These are phyloP conservation scores for Cyprinodon tularosa DNA, from an alignment of 2,113 vertebrate species.

Conservation along the genomic window DNA sequence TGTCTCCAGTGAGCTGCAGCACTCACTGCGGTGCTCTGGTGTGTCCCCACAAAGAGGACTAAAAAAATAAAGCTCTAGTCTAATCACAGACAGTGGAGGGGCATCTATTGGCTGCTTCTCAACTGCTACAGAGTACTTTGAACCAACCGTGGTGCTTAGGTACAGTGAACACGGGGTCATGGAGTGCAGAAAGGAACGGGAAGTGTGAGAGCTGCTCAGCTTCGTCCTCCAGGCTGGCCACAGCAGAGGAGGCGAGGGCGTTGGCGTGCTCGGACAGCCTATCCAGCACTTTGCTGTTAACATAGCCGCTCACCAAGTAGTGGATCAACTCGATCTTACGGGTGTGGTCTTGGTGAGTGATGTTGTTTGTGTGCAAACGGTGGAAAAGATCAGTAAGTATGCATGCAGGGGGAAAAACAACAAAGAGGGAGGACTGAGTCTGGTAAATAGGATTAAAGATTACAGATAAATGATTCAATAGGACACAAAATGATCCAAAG, in stretches of 20 bases:
- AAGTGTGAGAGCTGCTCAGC: slow-evolving; percentile 87
- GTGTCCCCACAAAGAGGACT: slow-evolving; percentile 33
- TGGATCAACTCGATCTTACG: slow-evolving; percentile 91
- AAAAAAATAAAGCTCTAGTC: slow-evolving; percentile 37
- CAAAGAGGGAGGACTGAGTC: slow-evolving; percentile 31
- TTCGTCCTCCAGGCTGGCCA: slow-evolving; percentile 88
- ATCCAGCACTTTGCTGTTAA: slow-evolving; percentile 88
- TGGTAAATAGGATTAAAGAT: slow-evolving; percentile 49
- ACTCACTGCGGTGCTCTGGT: slow-evolving; percentile 36
- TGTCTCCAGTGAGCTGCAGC: slow-evolving; percentile 40
- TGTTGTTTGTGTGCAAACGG: slow-evolving; percentile 5
- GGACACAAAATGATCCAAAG: slow-evolving; percentile 49
- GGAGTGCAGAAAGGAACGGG: slow-evolving; percentile 86
- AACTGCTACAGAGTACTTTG: slow-evolving; percentile 39
- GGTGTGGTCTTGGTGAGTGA: slow-evolving; percentile 83
- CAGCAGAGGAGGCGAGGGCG: slow-evolving; percentile 86
- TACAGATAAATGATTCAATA: slow-evolving; percentile 31
- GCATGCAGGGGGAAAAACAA: slow-evolving; percentile 5
- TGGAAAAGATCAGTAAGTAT: slow-evolving; percentile 10
- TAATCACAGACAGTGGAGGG: slow-evolving; percentile 42
- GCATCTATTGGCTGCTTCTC: slow-evolving; percentile 20
- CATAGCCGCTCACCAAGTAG: slow-evolving; percentile 91
- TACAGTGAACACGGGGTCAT: slow-evolving; percentile 82
- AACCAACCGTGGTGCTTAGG: slow-evolving; percentile 93
- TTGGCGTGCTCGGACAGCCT: slow-evolving; percentile 89